Percentiles rank a stretch among this genome's conserved stretches.
phyloP scores from a whole-genome alignment of 2,113 vertebrate genomes.

The Cyprinodon variegatus region DNA sequence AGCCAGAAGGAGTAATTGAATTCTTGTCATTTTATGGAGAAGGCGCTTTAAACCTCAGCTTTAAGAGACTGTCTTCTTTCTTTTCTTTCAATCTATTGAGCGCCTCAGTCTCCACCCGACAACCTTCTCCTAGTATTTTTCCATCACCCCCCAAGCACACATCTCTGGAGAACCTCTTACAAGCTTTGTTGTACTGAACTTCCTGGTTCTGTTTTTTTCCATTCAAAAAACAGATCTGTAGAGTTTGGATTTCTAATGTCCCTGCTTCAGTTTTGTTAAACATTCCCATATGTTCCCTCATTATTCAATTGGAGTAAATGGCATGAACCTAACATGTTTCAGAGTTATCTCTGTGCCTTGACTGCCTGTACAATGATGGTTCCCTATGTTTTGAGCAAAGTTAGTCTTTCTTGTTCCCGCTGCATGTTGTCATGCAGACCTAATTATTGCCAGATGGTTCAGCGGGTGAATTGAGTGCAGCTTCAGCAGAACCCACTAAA shows the following conservation, averaged over 20 bases:
- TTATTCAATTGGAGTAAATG: constrained; percentile 47
- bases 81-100: constrained; percentile 1
- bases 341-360: constrained; percentile 54
- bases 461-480: constrained; percentile 58
- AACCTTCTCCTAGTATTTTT: constrained; percentile 58
- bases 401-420: constrained; percentile 29
- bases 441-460: constrained; percentile 78
- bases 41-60: constrained; percentile 10
- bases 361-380: constrained; percentile 50
- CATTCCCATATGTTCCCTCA: constrained; percentile 55
- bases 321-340: constrained; percentile 52
- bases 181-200: constrained; percentile 43
- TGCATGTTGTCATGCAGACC: constrained; percentile 61
- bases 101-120: constrained; percentile 27
- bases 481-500: constrained; percentile 69
- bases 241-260: constrained; percentile 62
- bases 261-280: constrained; percentile 65
- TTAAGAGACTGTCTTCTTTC: background rate
- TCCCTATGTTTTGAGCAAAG: constrained; percentile 36
- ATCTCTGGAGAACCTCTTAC: constrained; percentile 49
- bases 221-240: constrained; percentile 40
- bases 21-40: constrained; percentile 6
- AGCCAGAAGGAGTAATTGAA: background rate
- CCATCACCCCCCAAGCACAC: constrained; percentile 57
- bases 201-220: constrained; percentile 51